These are phyloP conservation scores for Synanceia verrucosa DNA, from an alignment of 2,797 vertebrate genomes.

Conservation along the genomic window DNA sequence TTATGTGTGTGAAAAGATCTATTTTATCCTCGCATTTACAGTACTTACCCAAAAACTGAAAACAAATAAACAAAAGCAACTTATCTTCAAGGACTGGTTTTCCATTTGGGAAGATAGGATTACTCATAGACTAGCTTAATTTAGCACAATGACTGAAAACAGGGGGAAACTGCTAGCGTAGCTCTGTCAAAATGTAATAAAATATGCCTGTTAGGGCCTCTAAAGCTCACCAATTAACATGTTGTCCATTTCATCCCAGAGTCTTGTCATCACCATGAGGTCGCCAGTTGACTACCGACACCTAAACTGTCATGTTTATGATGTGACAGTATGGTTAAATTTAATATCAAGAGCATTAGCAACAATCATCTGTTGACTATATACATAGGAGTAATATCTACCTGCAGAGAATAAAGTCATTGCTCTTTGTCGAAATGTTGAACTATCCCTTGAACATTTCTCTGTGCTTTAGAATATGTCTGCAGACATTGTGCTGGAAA, in stretches of 20 bases:
- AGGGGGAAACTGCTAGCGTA: not conserved
- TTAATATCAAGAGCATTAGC: no score
- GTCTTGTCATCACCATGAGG: not conserved
- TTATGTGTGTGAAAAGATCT: not conserved
- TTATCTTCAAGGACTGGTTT: not conserved
- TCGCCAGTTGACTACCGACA: not conserved
- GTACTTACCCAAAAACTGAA: not conserved
- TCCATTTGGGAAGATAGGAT: not conserved
- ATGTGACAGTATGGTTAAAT: not conserved
- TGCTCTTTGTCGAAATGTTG: no score
- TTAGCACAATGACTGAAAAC: not conserved
- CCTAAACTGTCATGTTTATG: not conserved
- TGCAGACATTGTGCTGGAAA: conserved; percentile 19
- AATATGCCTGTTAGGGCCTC: not conserved
- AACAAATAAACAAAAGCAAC: not conserved
- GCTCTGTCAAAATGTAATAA: not conserved
- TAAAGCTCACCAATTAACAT: not conserved
- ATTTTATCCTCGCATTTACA: not conserved
- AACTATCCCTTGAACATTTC: not conserved
- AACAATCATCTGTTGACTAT: no score
- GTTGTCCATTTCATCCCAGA: not conserved
- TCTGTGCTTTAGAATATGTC: not conserved
- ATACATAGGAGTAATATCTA: no score
- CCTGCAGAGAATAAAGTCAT: no score
- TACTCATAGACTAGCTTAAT: not conserved